These are phyloP conservation scores for Xylocampa areola DNA, from an alignment of 2,888 invertebrate species.

Conservation along the genomic window DNA sequence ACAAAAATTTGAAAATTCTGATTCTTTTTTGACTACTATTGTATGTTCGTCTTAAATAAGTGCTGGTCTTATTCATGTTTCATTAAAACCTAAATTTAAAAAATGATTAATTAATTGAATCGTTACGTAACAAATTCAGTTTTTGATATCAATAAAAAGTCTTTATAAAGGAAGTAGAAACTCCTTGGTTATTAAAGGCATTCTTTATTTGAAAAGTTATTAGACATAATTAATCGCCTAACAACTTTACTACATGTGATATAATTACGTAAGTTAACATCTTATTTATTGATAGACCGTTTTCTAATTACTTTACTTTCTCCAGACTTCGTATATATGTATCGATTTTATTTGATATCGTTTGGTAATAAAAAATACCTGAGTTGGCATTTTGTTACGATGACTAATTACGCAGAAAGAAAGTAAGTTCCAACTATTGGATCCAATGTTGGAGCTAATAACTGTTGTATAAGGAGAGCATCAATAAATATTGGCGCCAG, in stretches of 20 bases:
- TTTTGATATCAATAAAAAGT: no score
- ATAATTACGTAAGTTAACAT: conserved; percentile 45
- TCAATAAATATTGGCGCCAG: conserved; percentile 36
- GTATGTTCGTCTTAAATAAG: no score
- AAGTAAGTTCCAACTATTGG: conserved; percentile 23
- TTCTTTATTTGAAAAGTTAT: conserved; percentile 14
- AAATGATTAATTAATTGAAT: no score
- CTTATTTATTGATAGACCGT: conserved; percentile 43
- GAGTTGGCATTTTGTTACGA: conserved; percentile 43
- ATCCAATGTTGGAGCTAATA: conserved; percentile 22
- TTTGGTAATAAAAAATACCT: conserved; percentile 43
- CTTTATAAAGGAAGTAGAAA: neutral
- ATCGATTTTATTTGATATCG: conserved; percentile 25
- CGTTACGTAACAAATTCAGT: no score
- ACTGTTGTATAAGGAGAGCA: neutral
- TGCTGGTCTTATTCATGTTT: no score
- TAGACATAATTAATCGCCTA: conserved; percentile 23
- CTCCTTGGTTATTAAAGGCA: neutral
- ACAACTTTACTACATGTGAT: conserved; percentile 23
- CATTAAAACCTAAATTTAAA: no score
- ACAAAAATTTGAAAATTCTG: no score
- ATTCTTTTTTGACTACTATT: no score
- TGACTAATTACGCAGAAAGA: conserved; percentile 48
- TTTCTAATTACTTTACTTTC: conserved; percentile 59
- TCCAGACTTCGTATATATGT: conserved; percentile 33